Base-by-base conservation (phyloP, 2,888 invertebrate species). In the Chrysotoxum bicinctum region DNA sequence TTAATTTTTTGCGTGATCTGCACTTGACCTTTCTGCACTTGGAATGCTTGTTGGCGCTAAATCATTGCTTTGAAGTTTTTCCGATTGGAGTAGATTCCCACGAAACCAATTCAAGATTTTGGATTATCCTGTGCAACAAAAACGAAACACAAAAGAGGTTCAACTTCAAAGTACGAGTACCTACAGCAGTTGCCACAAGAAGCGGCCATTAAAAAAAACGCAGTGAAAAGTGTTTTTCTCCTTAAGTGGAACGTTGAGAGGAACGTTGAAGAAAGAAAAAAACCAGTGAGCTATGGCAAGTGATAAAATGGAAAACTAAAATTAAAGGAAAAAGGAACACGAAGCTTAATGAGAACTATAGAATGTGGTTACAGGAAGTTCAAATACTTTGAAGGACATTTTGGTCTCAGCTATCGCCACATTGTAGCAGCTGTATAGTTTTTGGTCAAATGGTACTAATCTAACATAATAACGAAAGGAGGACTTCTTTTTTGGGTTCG, bases 1-100 rank as follows among this genome's bases (percentile, higher is more conserved):
- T 45, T 62, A 64, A 74, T 74, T 62, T 83, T 56, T 74, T 83
- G 69, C 83, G 78, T 83, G 74, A 78, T 83, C 79, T 83, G 56
- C 69, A 64, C 83, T 83, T 83, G 83, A 83, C 83, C 83, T 83
- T 83, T 69, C 56, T 48, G 3, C 50, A 26, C 23, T 26, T 50
- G 8, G 16, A 60, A 60, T 30, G 43, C 21, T 43, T 69, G 62
- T 70, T 35, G 40, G 54, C 21, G 48, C 45, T 73, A 52, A 72
- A 72, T 68, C 66, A 43, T 77, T 72, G n/a, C 60, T 9, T 66
- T 64, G 56, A 66, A 72, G 12, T 66, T 9, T 43, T 69, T 69
- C 54, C 78, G 45, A 78, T 68, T 58, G 68, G 52, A 45, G 78
- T 60, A 23, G 60, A 48, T 58, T 45, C 48, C 45, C 68, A 62